Percentiles rank a stretch among this genome's conserved stretches.
These are phyloP conservation scores for Odontomyia ornata DNA, from an alignment of 2,888 invertebrate genomes.

Conservation along the genomic window DNA sequence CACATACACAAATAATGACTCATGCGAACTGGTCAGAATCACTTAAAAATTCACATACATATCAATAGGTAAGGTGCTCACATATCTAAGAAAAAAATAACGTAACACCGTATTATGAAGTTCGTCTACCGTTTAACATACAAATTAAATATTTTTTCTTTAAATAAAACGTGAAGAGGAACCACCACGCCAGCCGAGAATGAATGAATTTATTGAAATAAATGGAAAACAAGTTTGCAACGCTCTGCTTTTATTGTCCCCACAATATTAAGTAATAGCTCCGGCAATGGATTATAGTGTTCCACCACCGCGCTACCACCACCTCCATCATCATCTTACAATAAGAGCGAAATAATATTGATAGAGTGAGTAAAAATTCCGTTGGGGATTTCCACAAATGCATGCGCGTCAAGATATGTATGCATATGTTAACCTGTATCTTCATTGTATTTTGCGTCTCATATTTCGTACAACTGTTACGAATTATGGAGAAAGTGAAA, in stretches of 20 bases:
- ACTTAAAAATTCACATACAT: too few species aligned
- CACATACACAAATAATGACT: too few species aligned
- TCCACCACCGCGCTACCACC: too few species aligned
- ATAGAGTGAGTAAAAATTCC: slow-evolving; percentile 21
- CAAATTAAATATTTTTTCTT: slow-evolving; percentile 9
- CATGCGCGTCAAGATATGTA: background rate
- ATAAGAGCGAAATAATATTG: background rate
- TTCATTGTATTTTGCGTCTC: background rate
- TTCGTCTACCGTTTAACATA: background rate
- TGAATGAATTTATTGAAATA: slow-evolving; percentile 6
- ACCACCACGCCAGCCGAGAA: slow-evolving; percentile 5
- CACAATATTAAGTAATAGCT: slow-evolving; percentile 28
- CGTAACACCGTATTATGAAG: slow-evolving; percentile 3
- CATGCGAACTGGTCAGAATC: too few species aligned
- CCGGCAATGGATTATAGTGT: background rate
- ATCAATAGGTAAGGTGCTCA: too few species aligned
- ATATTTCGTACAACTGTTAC: background rate
- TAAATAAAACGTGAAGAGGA: background rate
- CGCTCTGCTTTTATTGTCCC: background rate
- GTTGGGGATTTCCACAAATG: background rate
- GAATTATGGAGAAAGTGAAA: slow-evolving; percentile 36
- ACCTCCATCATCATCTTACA: too few species aligned
- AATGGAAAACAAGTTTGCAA: slow-evolving; percentile 33
- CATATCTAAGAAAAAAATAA: too few species aligned
- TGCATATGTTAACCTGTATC: background rate